Conservation (phyloP, 2,113 vertebrate species). For the Chaetura pelagica region DNA sequence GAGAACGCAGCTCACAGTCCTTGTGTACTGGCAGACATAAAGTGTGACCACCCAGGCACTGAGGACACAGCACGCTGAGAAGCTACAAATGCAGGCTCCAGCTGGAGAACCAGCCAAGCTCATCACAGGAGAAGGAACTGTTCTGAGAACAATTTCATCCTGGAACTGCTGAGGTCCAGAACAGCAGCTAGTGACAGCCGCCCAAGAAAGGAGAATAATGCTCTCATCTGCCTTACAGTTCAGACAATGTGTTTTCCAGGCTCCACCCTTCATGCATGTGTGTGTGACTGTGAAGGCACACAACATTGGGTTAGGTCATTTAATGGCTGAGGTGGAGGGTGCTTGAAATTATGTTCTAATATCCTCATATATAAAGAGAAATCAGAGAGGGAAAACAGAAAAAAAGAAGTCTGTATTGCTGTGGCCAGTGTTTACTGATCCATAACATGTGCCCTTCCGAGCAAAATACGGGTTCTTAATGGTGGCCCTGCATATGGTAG, state of each 20-base stretch:
- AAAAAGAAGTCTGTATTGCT: not conserved
- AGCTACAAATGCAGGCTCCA: not conserved
- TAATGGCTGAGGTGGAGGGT: not conserved
- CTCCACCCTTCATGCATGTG: not conserved
- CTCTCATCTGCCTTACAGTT: not conserved
- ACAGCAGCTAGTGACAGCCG: not conserved
- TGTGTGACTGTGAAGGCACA: too few relatives aligned
- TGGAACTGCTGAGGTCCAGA: not conserved
- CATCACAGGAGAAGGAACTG: not conserved
- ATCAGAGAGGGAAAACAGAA: not conserved
- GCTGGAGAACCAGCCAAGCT: not conserved
- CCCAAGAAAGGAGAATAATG: not conserved
- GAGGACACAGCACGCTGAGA: not conserved
- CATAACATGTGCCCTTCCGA: not conserved
- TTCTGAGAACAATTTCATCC: not conserved
- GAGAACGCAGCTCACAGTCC: not conserved
- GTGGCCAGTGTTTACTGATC: not conserved
- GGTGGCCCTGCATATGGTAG: not conserved
- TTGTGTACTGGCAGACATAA: not conserved
- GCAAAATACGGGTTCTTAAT: not conserved
- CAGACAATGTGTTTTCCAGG: not conserved
- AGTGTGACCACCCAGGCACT: constrained; percentile 30
- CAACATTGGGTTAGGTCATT: not conserved
- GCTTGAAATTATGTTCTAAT: not conserved
- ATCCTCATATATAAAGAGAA: not conserved